Evolutionary conservation across 2,888 invertebrate species (phyloP), one percentile per base, ranked within the genome.

Genomic region (Beris chalybata): DNA sequence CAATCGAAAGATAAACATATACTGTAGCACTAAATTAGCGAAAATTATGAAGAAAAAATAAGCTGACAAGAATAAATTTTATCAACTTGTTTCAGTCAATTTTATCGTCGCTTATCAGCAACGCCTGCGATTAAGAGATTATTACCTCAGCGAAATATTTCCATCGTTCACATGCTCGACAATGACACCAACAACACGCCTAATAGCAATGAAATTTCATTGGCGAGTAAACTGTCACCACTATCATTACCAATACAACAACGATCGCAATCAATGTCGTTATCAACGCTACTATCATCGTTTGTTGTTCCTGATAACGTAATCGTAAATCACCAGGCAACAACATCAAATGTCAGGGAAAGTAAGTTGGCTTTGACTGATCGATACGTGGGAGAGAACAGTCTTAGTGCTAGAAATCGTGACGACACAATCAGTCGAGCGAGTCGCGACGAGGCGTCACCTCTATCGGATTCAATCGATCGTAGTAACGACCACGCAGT

Each of bases 81-180:
- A 15, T 15, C 48, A 48, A 48, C 48, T 48, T 30, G 12, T 58
- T 64, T 44, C 55, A 64, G 64, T 7, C 64, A 55, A 55, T 64
- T 50, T 47, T 64, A 64, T 54, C 64, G 64, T n/a, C 54, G 44
- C 30, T 54, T 64, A 64, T 54, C 64, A 43, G 22, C 45, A 5
- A 13, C 52, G 45, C 48, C 61, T 6, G 43, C 52, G 22, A 53
- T 31, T 31, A 22, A 44, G 29, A 38, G 43, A 52, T 52, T 54
- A 52, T 52, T 54, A 29, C 13, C 44, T 31, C 44, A 45, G 45
- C 30, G 38, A 30, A 56, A 56, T 22, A 15, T 38, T 13, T 22
- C 12, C 29, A 12, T n/a, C 22, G 11, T n/a, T 15, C 38, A n/a
- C 45, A 54, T 9, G 7, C 15, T 12, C 30, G n/a, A 7, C 31